Percentiles rank a stretch among this genome's conserved stretches.
phyloP scores from a whole-genome alignment of 2,797 vertebrate species.

The Megaceryle alcyon region DNA sequence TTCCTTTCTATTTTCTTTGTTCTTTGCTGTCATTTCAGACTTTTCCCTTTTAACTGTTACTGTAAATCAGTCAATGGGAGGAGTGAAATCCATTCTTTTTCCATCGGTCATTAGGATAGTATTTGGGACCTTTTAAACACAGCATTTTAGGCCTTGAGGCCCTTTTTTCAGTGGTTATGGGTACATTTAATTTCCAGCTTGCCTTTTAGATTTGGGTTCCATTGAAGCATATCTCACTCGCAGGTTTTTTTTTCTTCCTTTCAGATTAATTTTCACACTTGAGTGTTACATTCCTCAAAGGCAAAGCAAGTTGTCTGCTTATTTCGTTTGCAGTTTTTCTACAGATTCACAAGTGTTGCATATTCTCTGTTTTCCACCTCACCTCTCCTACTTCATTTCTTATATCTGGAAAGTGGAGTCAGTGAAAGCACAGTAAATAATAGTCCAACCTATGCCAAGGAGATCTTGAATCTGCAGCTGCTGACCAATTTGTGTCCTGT shows the following conservation, averaged over 20 bases:
- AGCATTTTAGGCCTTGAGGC: not conserved
- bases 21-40: not conserved
- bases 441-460: not conserved
- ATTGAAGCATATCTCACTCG: accelerated
- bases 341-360: not conserved
- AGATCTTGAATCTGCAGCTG: not conserved
- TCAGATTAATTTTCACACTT: not conserved
- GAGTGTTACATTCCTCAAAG: not conserved
- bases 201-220: not conserved
- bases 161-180: not conserved
- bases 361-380: not conserved
- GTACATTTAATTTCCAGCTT: not conserved
- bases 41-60: not conserved
- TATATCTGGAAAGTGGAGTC: not conserved
- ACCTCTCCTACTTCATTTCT: accelerated
- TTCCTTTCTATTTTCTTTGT: too few relatives aligned
- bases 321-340: not conserved
- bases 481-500: not conserved
- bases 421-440: not conserved
- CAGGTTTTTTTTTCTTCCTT: not conserved
- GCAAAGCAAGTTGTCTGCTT: not conserved
- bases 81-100: not conserved
- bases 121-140: not conserved
- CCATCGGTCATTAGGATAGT: not conserved
- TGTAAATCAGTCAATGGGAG: not conserved